Evolutionary conservation across 1,140 invertebrate species (phyloP), one percentile per base, ranked within the genome.

Genomic region (Leguminivora glycinivorella): DNA sequence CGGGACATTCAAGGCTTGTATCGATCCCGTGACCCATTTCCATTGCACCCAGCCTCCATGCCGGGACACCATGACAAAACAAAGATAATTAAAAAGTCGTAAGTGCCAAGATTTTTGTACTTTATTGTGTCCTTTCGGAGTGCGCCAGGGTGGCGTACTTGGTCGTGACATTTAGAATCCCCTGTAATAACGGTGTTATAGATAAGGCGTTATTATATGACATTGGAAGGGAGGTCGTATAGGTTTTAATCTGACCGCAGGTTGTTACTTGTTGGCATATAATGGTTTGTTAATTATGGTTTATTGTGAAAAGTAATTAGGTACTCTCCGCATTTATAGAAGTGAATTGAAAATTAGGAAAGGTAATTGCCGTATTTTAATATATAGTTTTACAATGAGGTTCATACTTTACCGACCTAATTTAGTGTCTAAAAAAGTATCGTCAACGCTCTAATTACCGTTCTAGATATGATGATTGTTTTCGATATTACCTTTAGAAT

Each of bases 21-120:
- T 52, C 47, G 47, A 52, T 52, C 47, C 47, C 47, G 19, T 52
- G 47, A 52, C 47, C 47, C 47, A 52, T 9, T 52, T 52, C 47
- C 19, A 22, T n/a, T 52, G 47, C 47, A 52, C 6, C n/a, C 40
- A 43, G 40, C 40, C 47, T 22, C 47, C 47, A n/a, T 43, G 0
- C 47, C 47, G 47, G 47, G 47, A 52, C 19, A 19, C 17, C 19
- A 22, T 22, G 10, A 22, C 19, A 52, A 52, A 19, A 52, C 19
- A 22, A 22, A 22, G 7, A 1, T 52, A 52, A 52, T 6, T 10
- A 47, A 4, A 22, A 52, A 5, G 47, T 17, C 40, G 17, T 19
- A 52, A 22, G 17, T 52, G 22, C 7, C 19, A 22, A 9, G 47
- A n/a, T 22, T 10, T 9, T 22, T 22, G 19, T 52, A 22, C 7